Evolutionary conservation across 2,888 invertebrate species (phyloP), one percentile per base, ranked within the genome.

Genomic region (Argyresthia albistria): DNA sequence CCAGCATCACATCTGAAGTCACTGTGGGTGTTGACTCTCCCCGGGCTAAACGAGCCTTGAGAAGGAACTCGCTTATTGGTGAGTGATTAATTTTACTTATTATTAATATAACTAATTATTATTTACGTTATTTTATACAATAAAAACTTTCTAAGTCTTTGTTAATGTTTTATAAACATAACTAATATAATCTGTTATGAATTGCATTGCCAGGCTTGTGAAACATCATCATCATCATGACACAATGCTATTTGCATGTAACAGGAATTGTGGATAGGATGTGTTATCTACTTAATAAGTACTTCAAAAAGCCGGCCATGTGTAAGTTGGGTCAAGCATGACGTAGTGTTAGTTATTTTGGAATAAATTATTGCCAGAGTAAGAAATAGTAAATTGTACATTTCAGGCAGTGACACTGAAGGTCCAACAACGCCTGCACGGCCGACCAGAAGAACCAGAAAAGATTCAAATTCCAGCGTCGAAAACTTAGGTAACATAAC

Each of bases 371-470:
- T 39, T 3, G 8, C 3, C n/a, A 11, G n/a, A 39, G 39, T 39
- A 39, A 11, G 39, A 39, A 39, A 39, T 3, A 14, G 12, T 4
- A 11, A 48, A 35, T 35, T 25, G 8, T 46, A 46, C 43, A 55
- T 73, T 76, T 55, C 66, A 87, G 86, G 78, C n/a, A 84, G 84
- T 69, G 86, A 86, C 52, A 77, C 61, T 60, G 86, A 84, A 64
- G 57, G 71, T 37, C 58, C 73, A 36, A 39, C 64, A 3, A 82
- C 84, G 54, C 81, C 86, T 42, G 66, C 59, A 8, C 70, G 69
- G 56, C 65, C 65, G 56, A 64, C 65, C 10, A 70, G 79, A 58
- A 69, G 73, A 57, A 77, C 78, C 10, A 72, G 79, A 52, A 83
- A 76, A 56, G 75, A 80, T 58, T 87, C 84, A 4, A 57, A 74